Percentiles rank a stretch among this genome's conserved stretches.
Conservation (phyloP, 2,888 invertebrate species). For the Podotricha telesiphe region DNA sequence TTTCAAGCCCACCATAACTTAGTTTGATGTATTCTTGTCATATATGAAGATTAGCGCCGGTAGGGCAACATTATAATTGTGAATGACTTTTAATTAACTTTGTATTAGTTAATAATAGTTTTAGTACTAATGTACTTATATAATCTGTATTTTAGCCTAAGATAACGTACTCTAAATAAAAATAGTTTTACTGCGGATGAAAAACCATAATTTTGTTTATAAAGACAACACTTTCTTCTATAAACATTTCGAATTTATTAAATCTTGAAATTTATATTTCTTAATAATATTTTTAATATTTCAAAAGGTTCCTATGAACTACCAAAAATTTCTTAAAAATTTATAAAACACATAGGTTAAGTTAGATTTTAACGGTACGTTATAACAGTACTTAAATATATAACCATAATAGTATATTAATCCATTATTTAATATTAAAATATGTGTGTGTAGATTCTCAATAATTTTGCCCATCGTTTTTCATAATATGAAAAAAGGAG, state of each 20-base stretch:
- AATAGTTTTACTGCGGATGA: neutral
- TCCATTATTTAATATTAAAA: too few relatives aligned
- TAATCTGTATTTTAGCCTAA: neutral
- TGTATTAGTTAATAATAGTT: neutral
- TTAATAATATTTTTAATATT: too few relatives aligned
- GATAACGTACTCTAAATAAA: neutral
- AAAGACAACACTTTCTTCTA: too few relatives aligned
- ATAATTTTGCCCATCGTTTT: too few relatives aligned
- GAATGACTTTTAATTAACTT: neutral
- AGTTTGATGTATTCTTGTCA: neutral
- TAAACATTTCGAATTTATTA: neutral
- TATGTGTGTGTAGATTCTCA: too few relatives aligned
- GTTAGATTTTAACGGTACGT: neutral
- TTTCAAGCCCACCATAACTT: neutral
- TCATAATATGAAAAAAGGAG: too few relatives aligned
- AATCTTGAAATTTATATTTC: neutral
- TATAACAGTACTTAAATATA: slow-evolving; percentile 4
- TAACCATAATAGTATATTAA: neutral
- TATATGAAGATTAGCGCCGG: neutral
- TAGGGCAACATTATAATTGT: neutral
- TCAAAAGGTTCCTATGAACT: neutral
- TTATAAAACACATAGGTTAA: neutral
- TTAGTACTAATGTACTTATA: neutral
- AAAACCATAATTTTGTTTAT: too few relatives aligned
- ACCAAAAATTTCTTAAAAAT: neutral